Base-by-base conservation (phyloP, 1,140 invertebrate species). In the Charaxes varanes region DNA sequence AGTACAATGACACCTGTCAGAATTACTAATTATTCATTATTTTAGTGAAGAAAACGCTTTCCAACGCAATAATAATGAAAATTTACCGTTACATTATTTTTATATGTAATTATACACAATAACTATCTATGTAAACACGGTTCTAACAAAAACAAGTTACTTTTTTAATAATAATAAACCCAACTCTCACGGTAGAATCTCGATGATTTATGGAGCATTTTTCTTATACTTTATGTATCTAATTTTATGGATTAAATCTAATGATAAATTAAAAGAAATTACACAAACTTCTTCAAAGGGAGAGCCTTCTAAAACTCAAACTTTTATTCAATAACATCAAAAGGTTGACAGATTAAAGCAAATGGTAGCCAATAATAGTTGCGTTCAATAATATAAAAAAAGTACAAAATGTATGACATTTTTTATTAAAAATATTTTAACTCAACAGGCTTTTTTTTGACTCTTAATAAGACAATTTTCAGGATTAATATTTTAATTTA, bases 251-350 rank as follows among this genome's bases (percentile, higher is more conserved):
- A 38, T 23, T 48, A 44, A 34, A 44, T 52, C 21, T 49, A 33
- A 14, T 32, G 43, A 26, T 49, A 48, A 31, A 37, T 17, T 47
- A 41, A 43, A 41, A n/a, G 21, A 53, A 50, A 54, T 55, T 50
- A 45, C 28, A 43, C 16, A 43, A 56, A 59, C 44, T 52, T 43
- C 27, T 41, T 53, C 22, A 46, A 62, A 61, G 52, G 21, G 32
- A 40, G 31, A 35, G 18, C 33, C n/a, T 23, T 47, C 17, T 30
- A 18, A 22, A 47, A 41, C 44, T 46, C 54, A 81, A 82, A 73
- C 62, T 66, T 72, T 62, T 64, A 76, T 73, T 74, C 71, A 85
- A 81, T 80, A 82, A 85, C 77, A 85, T 83, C 65, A 71, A 81
- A 79, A 62, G 65, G 76, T 73, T 84, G 77, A 84, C 80, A 80